These are phyloP conservation scores for Enteromius mattozi DNA, from an alignment of 2,797 vertebrate genomes.

Conservation along the genomic window DNA sequence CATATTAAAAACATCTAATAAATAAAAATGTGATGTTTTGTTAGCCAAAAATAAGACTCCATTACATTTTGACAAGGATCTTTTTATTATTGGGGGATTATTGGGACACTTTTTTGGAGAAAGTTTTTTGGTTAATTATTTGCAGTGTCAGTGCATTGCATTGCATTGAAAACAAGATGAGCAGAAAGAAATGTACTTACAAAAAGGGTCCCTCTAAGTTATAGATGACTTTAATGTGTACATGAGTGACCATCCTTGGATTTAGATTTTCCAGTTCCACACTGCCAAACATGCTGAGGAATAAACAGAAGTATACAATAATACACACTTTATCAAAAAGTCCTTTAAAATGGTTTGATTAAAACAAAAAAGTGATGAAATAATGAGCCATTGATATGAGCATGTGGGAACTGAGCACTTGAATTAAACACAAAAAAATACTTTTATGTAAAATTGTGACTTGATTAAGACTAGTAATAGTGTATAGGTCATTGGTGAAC, in stretches of 20 bases:
- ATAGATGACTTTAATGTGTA: slow-evolving; percentile 80
- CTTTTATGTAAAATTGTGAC: no score
- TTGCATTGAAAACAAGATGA: background rate
- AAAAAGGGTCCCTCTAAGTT: slow-evolving; percentile 73
- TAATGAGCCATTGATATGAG: no score
- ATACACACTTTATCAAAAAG: background rate
- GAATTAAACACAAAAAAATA: no score
- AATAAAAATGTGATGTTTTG: background rate
- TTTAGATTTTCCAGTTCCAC: slow-evolving; percentile 78
- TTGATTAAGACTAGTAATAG: no score
- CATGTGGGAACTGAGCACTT: no score
- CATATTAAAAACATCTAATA: background rate
- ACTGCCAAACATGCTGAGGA: slow-evolving; percentile 80
- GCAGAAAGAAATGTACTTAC: slow-evolving; percentile 62
- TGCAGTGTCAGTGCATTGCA: background rate
- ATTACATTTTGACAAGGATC: no score
- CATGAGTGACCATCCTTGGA: slow-evolving; percentile 72
- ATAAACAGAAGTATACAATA: slow-evolving; percentile 15
- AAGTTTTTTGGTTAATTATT: background rate
- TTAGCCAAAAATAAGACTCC: no score
- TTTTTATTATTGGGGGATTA: no score
- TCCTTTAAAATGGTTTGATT: no score
- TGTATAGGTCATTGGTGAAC: no score
- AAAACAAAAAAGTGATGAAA: no score
- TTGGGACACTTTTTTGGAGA: background rate